Percentiles rank a stretch among this genome's conserved stretches.
Evolutionary conservation across 2,113 vertebrate species (phyloP).

Genomic region (Lampris megalopsis): DNA sequence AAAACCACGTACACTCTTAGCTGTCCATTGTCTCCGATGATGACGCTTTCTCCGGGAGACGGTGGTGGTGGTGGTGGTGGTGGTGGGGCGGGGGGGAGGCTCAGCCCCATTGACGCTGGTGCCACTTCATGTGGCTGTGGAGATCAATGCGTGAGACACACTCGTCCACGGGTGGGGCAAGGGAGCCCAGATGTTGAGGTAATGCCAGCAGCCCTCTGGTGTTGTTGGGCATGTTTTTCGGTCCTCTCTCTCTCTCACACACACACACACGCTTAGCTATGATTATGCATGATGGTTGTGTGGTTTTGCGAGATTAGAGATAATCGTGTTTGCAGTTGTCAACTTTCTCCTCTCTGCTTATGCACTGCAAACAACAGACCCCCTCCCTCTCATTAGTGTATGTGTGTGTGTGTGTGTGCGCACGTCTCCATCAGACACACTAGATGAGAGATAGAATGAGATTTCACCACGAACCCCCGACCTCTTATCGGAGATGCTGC

Average conservation of each 20-base stretch:
- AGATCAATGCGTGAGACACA: no score
- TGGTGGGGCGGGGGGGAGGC: no score
- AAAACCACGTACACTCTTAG: no score
- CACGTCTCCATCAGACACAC: constrained; percentile 7
- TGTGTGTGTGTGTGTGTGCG: constrained; percentile 14
- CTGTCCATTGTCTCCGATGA: no score
- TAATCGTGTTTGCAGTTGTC: constrained; percentile 59
- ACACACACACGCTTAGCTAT: constrained; percentile 11
- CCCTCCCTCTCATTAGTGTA: constrained; percentile 36
- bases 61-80: no score
- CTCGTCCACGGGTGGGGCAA: no score
- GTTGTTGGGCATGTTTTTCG: no score
- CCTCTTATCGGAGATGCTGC: neutral
- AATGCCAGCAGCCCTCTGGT: no score
- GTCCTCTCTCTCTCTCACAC: neutral
- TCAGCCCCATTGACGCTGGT: no score
- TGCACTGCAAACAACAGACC: constrained; percentile 30
- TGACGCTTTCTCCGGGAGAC: no score
- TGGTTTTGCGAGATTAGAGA: constrained; percentile 46
- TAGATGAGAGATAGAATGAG: neutral
- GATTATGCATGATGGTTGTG: constrained; percentile 25
- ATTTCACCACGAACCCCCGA: neutral
- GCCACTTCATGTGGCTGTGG: no score
- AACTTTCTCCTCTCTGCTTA: constrained; percentile 30
- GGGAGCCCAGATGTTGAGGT: no score